Conservation (phyloP, 2,797 vertebrate genomes). For the Rhynchonycteris naso region DNA sequence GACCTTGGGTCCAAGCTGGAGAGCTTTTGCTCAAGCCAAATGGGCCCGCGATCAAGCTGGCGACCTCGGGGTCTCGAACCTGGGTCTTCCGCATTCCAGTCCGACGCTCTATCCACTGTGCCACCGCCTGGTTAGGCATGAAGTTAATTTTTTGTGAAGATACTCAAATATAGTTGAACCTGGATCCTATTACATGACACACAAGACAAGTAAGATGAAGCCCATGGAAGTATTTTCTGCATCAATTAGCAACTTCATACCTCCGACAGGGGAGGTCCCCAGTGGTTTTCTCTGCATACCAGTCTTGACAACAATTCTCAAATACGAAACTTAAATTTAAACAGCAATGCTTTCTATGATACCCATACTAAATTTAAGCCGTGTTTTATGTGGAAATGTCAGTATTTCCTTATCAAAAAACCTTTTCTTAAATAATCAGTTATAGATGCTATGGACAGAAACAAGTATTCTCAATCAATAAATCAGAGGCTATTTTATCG, state of each 20-base stretch:
- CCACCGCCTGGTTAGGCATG: no score
- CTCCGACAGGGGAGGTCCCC: neutral
- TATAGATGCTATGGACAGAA: neutral
- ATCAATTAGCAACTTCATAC: neutral
- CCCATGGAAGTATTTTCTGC: neutral
- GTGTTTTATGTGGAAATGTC: neutral
- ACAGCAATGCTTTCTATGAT: neutral
- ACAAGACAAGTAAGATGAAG: neutral
- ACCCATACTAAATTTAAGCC: neutral
- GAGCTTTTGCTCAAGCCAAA: no score
- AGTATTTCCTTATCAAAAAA: neutral
- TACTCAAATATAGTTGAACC: slow-evolving; percentile 33
- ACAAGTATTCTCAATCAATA: neutral
- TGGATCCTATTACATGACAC: neutral
- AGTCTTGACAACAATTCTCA: neutral
- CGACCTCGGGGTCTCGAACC: no score
- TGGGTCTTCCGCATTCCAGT: no score
- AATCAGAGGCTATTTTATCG: neutral
- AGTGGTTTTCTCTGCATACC: neutral
- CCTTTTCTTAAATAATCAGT: neutral
- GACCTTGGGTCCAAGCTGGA: no score
- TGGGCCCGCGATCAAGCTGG: no score
- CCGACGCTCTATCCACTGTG: no score
- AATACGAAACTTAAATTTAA: neutral
- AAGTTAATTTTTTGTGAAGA: neutral